These are phyloP conservation scores for Clarias magur DNA, from an alignment of 2,113 vertebrate genomes.

Conservation along the genomic window DNA sequence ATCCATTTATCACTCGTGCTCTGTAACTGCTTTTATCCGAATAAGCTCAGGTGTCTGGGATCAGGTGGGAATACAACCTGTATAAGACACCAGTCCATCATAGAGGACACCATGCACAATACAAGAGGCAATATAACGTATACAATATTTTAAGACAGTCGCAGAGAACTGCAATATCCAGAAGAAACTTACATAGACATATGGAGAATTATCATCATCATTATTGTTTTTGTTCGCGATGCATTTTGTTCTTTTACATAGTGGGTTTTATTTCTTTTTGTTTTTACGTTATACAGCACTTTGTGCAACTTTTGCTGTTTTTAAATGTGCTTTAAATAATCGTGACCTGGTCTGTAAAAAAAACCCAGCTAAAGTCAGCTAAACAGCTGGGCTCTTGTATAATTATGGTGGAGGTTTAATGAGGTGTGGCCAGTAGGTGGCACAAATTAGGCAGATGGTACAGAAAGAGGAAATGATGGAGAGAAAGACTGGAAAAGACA, in stretches of 20 bases:
- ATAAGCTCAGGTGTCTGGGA: not conserved
- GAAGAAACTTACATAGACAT: not conserved
- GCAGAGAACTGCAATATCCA: not conserved
- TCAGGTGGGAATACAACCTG: not conserved
- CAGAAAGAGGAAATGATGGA: not conserved
- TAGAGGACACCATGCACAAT: not conserved
- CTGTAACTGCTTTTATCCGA: not conserved
- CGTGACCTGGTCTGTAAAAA: no score
- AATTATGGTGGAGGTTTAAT: not conserved
- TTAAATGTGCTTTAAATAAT: no score
- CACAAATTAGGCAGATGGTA: not conserved
- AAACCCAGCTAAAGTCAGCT: no score
- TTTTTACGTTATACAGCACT: not conserved
- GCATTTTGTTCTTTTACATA: no score
- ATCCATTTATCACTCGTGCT: not conserved
- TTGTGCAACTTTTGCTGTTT: no score
- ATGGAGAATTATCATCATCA: no score
- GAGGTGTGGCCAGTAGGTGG: conserved; percentile 11
- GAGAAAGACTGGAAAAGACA: not conserved
- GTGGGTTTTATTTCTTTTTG: not conserved
- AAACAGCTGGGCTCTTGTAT: not conserved
- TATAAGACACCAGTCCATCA: not conserved
- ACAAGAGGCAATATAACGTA: not conserved
- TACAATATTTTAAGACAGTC: not conserved
- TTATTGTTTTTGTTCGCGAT: no score